Percentiles rank a stretch among this genome's conserved stretches.
These are phyloP conservation scores for Hyperopisus bebe DNA, from an alignment of 2,113 vertebrate genomes.

Conservation along the genomic window DNA sequence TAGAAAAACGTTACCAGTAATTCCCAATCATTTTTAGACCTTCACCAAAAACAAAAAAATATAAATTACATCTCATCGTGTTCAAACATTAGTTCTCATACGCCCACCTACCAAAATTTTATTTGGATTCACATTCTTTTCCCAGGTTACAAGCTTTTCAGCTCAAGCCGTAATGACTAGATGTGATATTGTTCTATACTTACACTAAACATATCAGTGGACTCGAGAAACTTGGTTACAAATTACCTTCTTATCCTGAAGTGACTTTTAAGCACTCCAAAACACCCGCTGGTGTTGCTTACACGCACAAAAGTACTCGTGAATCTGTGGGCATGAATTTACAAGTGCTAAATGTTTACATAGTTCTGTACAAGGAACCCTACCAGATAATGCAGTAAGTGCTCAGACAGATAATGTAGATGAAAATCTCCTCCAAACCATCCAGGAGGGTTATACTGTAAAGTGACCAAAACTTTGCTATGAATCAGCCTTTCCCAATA, in stretches of 20 bases:
- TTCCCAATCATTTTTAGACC: background rate
- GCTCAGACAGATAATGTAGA: slow-evolving; percentile 8
- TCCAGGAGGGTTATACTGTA: background rate
- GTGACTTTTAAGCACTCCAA: slow-evolving; percentile 6
- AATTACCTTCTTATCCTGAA: background rate
- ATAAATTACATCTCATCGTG: background rate
- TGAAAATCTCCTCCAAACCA: background rate
- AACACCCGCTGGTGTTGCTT: background rate
- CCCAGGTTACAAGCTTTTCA: background rate
- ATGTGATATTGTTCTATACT: background rate
- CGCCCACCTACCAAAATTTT: background rate
- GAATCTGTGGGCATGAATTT: slow-evolving; percentile 10
- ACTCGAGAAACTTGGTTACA: background rate
- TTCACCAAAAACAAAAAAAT: background rate
- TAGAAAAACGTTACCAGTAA: background rate
- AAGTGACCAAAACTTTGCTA: background rate
- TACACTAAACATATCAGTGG: background rate
- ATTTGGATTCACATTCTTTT: slow-evolving; percentile 1
- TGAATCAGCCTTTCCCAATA: background rate
- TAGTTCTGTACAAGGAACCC: slow-evolving; percentile 22
- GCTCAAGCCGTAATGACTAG: background rate
- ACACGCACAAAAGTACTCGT: background rate
- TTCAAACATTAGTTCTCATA: background rate
- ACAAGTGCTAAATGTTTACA: slow-evolving; percentile 21
- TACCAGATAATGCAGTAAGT: slow-evolving; percentile 9